Evolutionary conservation across 2,113 vertebrate species (phyloP).

Genomic region (Dasypus novemcinctus): DNA sequence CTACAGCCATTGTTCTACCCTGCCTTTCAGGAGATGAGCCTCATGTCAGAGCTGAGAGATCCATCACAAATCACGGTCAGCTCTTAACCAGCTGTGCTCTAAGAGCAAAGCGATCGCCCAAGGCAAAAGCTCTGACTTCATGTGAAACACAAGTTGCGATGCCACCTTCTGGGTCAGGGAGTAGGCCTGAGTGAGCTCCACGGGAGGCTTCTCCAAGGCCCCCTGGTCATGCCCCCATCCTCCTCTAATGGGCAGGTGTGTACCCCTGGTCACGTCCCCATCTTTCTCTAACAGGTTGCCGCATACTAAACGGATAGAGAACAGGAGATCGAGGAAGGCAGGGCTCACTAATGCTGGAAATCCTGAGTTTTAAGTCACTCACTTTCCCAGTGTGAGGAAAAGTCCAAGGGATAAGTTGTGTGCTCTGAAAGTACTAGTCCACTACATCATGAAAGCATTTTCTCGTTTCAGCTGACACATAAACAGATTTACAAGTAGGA

Average conservation of each 20-base stretch:
- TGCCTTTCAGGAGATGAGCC: no score
- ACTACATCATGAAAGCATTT: accelerated
- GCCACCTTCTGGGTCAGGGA: accelerated
- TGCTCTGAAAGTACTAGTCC: accelerated
- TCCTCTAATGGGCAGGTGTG: not conserved
- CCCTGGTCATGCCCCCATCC: accelerated
- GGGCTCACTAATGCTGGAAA: not conserved
- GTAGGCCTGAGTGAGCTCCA: accelerated
- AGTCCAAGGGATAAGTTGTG: accelerated
- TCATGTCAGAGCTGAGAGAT: not conserved
- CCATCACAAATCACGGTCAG: accelerated
- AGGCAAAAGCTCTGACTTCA: accelerated
- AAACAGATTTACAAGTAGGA: accelerated
- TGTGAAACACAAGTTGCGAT: accelerated
- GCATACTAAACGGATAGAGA: no score
- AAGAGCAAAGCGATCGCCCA: accelerated
- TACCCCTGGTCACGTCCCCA: no score
- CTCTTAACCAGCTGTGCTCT: accelerated
- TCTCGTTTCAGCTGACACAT: accelerated
- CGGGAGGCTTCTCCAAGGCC: not conserved
- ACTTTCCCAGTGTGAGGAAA: accelerated
- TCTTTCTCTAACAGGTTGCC: no score
- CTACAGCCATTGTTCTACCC: no score
- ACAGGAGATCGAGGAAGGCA: no score
- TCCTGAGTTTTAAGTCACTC: not conserved